A percentile compares a stretch with the other conserved stretches of the same genome.
These are phyloP conservation scores for Marronus borbonicus DNA, from an alignment of 2,888 invertebrate species.

Conservation along the genomic window DNA sequence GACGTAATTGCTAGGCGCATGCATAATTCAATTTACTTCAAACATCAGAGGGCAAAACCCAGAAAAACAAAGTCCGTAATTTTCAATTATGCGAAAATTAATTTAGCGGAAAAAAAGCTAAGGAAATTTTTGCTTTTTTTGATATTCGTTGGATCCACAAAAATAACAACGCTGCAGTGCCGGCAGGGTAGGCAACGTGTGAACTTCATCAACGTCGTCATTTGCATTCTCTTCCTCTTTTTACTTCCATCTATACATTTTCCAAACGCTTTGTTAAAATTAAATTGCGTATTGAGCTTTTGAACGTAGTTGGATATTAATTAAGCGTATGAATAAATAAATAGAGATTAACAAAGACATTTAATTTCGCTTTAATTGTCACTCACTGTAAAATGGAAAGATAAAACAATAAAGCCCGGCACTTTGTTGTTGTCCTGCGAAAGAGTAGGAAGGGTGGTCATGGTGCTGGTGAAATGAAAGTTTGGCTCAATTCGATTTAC, in stretches of 20 bases:
- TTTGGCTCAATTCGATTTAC: constrained; percentile 38
- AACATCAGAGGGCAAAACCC: neutral
- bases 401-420: constrained; percentile 41
- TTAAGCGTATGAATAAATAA: constrained; percentile 38
- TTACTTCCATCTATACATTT: neutral
- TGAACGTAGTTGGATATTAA: constrained; percentile 28
- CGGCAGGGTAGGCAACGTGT: neutral
- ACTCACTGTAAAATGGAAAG: constrained; percentile 40
- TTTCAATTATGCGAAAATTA: neutral
- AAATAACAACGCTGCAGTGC: neutral
- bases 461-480: constrained; percentile 15
- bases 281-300: constrained; percentile 28
- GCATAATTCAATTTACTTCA: neutral
- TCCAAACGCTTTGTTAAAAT: constrained; percentile 30
- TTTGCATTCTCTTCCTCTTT: neutral
- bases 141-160: neutral
- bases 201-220: neutral
- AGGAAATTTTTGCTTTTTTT: neutral
- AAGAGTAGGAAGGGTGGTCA: too few species aligned
- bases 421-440: constrained; percentile 1
- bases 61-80: neutral
- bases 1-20: neutral
- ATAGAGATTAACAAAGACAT: constrained; percentile 38
- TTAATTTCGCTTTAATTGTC: constrained; percentile 37
- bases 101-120: neutral